phyloP scores from a whole-genome alignment of 2,888 invertebrate species.

The Rugalucina vietnamica region DNA sequence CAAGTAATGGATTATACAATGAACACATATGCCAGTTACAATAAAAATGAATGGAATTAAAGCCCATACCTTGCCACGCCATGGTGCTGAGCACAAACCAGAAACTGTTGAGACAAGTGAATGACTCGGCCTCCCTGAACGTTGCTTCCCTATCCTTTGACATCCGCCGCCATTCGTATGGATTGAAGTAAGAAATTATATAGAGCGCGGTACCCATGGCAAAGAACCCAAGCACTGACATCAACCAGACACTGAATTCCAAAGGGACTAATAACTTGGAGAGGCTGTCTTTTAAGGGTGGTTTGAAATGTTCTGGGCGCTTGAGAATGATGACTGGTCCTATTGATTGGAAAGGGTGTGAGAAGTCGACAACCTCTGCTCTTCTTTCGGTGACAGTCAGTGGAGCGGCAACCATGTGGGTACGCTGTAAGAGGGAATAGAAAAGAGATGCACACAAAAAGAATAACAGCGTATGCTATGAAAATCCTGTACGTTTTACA shows the following conservation, averaged over 20 bases:
- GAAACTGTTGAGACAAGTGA: constrained; percentile 77
- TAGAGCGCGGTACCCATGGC: constrained; percentile 73
- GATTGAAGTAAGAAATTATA: constrained; percentile 75
- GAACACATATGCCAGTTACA: no score
- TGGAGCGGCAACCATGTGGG: constrained; percentile 71
- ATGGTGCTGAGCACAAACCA: constrained; percentile 75
- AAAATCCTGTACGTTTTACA: no score
- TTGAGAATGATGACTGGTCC: constrained; percentile 71
- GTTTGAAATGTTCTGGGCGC: constrained; percentile 55
- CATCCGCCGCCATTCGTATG: constrained; percentile 78
- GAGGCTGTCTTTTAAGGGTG: constrained; percentile 66
- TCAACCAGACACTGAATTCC: constrained; percentile 74
- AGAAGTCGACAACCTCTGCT: constrained; percentile 66
- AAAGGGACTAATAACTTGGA: constrained; percentile 69
- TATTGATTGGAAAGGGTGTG: constrained; percentile 69
- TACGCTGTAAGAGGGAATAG: constrained; percentile 57
- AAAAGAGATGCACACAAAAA: not conserved
- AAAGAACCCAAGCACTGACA: constrained; percentile 71
- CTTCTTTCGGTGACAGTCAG: constrained; percentile 68
- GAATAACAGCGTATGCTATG: not conserved
- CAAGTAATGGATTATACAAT: no score
- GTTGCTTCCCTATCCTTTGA: constrained; percentile 74
- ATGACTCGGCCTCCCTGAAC: constrained; percentile 75
- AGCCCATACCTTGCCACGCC: constrained; percentile 75
- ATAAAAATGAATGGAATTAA: no score